A percentile compares a stretch with the other conserved stretches of the same genome.
phyloP scores from a whole-genome alignment of 2,797 vertebrate species.

The Ataeniobius toweri region DNA sequence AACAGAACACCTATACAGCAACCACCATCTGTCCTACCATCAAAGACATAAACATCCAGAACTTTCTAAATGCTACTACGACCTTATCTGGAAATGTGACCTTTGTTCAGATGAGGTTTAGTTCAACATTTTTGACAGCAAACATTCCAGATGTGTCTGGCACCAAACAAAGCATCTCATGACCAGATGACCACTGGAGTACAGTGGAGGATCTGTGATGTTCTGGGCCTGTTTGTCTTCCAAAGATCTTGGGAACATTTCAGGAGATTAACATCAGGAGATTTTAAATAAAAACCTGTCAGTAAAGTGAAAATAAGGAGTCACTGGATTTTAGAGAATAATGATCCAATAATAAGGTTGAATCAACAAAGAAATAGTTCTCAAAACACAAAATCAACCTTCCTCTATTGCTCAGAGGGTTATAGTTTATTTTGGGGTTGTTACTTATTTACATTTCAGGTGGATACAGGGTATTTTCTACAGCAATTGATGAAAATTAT shows the following conservation, averaged over 20 bases:
- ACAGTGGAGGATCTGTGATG: neutral
- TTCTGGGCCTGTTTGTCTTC: neutral
- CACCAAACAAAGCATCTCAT: neutral
- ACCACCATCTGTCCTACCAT: too few relatives aligned
- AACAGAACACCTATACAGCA: too few relatives aligned
- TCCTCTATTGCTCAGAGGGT: neutral
- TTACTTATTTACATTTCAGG: constrained; percentile 20
- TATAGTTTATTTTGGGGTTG: neutral
- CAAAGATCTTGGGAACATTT: neutral
- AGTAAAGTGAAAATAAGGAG: neutral
- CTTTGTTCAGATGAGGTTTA: too few relatives aligned
- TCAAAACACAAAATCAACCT: too few relatives aligned
- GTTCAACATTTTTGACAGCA: too few relatives aligned
- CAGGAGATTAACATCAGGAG: neutral
- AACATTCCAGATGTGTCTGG: too few relatives aligned
- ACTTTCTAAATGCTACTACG: too few relatives aligned
- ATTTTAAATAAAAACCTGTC: neutral
- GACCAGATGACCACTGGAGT: neutral
- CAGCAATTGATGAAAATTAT: constrained; percentile 2
- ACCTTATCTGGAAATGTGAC: too few relatives aligned
- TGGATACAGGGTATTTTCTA: neutral
- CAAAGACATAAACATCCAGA: too few relatives aligned
- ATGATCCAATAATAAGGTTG: neutral
- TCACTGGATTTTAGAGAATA: neutral
- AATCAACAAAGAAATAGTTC: too few relatives aligned